These are phyloP conservation scores for Eurystomus gularis DNA, from an alignment of 2,113 vertebrate genomes.

Conservation along the genomic window DNA sequence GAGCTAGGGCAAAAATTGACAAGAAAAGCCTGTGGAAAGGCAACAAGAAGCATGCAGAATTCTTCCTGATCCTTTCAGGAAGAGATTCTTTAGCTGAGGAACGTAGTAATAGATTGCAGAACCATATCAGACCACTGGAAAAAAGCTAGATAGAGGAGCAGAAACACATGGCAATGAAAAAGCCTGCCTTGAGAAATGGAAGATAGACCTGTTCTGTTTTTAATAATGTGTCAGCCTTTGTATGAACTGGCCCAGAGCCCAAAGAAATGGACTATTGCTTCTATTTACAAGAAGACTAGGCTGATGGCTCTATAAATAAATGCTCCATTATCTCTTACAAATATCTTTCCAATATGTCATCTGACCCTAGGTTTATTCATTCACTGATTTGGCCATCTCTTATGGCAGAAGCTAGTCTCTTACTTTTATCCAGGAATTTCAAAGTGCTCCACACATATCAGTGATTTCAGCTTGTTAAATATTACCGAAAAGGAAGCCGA, in stretches of 20 bases:
- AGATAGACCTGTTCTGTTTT: background rate
- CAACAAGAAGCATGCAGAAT: background rate
- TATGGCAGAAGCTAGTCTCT: background rate
- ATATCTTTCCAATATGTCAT: background rate
- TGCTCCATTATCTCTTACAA: conserved; percentile 42
- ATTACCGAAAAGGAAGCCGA: background rate
- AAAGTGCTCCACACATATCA: background rate
- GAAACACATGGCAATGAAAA: background rate
- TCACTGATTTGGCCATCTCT: conserved; percentile 22
- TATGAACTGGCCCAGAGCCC: conserved; percentile 32
- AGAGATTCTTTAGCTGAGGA: background rate
- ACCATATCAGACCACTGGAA: background rate
- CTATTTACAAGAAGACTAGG: conserved; percentile 2
- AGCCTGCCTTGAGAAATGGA: background rate
- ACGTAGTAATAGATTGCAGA: background rate
- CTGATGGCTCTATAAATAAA: conserved; percentile 37
- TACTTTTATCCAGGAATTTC: background rate
- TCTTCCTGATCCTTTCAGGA: background rate
- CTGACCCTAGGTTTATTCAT: conserved; percentile 28
- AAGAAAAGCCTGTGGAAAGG: background rate
- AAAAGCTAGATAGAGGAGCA: background rate
- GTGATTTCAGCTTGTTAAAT: background rate
- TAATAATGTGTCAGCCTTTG: conserved; percentile 43
- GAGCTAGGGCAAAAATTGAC: background rate
- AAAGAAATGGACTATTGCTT: conserved; percentile 7